Evolutionary conservation across 2,113 vertebrate species (phyloP), one percentile per base, ranked within the genome.

Genomic region (Tenrec ecaudatus): DNA sequence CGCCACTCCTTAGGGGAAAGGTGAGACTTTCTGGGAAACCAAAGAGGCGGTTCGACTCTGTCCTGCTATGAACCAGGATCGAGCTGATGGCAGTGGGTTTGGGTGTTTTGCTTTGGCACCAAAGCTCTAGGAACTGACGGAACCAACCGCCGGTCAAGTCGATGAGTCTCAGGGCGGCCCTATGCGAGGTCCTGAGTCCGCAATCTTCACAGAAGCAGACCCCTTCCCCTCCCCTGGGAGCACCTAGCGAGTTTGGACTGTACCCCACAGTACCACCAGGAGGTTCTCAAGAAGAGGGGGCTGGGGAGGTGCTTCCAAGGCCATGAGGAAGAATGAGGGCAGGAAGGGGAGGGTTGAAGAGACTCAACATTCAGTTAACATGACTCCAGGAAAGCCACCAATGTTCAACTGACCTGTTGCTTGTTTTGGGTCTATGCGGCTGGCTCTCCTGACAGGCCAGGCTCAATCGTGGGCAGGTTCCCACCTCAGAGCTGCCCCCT

Each of bases 341-440:
- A 89, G 31, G 89, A 68, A 53, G 47, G 47, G 31, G 95, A 82
- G 58, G 66, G 27, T 91, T 78, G 92, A 14, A 22, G 62, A 94
- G 87, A 88, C 40, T 93, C 16, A 0, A 58, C 16, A 82, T 89
- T 96, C 94, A 77, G 89, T 73, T 86, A 80, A 15, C 47, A 47
- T 88, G 91, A 95, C 97, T 95, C 9, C 47, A 53, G 47, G 47
- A 71, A 33, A 0, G 29, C 89, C 94, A 66, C 5, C 14, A 38
- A 58, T n/a, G 73, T 84, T 93, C 57, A 19, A 97, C 97, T 96
- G 87, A 98, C 98, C 97, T 98, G 97, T 86, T 96, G 60, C 62
- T 75, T 96, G 60, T 71, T 66, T 73, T 75, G 3, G 29, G 69
- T 58, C 95, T 95, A 96, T 96, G 94, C 96, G 95, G 90, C 88